phyloP scores from a whole-genome alignment of 2,113 vertebrate genomes.

The Hemiprocne comata region DNA sequence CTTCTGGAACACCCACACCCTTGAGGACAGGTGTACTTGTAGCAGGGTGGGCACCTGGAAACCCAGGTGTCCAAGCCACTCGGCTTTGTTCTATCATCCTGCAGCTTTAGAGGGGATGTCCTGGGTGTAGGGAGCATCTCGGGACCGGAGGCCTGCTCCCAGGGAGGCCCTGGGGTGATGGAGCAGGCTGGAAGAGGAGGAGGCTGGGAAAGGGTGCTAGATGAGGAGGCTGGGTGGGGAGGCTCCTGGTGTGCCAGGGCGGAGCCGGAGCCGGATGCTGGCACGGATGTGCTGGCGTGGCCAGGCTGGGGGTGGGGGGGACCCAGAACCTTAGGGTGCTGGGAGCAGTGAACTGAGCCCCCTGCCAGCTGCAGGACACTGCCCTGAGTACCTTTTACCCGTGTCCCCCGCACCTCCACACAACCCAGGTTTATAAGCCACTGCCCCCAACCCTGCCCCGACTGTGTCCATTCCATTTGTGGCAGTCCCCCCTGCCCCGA shows the following conservation, averaged over 20 bases:
- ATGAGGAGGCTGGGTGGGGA: conserved; percentile 18
- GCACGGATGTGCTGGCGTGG: conserved; percentile 69
- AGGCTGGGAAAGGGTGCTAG: conserved; percentile 31
- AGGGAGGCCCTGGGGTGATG: not conserved
- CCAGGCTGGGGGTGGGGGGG: not conserved
- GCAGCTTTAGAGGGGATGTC: not conserved
- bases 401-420: too few species aligned
- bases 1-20: not conserved
- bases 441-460: not conserved
- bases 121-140: accelerated
- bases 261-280: conserved; percentile 68
- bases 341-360: not conserved
- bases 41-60: accelerated
- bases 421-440: not conserved
- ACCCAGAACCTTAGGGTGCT: not conserved
- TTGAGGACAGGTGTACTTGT: not conserved
- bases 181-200: not conserved
- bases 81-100: not conserved
- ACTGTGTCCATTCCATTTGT: not conserved
- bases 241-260: not conserved
- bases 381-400: not conserved
- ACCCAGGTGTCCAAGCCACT: not conserved
- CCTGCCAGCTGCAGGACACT: not conserved
- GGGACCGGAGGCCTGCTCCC: accelerated
- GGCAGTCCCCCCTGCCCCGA: accelerated